Percentiles rank a stretch among this genome's conserved stretches.
These are phyloP conservation scores for Tachina fera DNA, from an alignment of 2,888 invertebrate genomes.

Conservation along the genomic window DNA sequence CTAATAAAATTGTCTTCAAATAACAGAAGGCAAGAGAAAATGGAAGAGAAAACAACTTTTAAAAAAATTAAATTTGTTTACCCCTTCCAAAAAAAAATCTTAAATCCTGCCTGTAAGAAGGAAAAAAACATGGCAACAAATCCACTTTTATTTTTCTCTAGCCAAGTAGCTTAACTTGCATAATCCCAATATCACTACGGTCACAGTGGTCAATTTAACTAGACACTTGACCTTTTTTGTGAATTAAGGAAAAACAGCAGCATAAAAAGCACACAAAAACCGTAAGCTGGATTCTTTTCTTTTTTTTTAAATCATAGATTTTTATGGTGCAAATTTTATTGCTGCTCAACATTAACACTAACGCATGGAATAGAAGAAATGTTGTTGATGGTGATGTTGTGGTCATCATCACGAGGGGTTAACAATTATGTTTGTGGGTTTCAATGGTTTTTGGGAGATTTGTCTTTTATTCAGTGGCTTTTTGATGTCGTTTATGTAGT, in stretches of 20 bases:
- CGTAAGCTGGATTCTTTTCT: conserved; percentile 21
- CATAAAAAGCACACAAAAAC: conserved; percentile 45
- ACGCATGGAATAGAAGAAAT: background rate
- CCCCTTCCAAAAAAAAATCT: conserved; percentile 3
- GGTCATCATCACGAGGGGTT: conserved; percentile 52
- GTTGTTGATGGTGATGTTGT: conserved; percentile 20
- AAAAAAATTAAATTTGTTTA: no score
- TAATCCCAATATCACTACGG: conserved; percentile 79
- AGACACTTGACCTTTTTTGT: conserved; percentile 76
- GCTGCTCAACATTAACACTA: conserved; percentile 56
- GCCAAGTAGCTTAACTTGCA: conserved; percentile 79
- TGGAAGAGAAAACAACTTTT: no score
- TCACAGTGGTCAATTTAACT: conserved; percentile 75
- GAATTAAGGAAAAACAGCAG: conserved; percentile 21
- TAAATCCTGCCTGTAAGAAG: conserved; percentile 29
- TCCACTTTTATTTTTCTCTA: conserved; percentile 51
- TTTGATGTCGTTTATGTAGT: background rate
- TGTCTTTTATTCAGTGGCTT: no score
- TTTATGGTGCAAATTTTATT: conserved; percentile 65
- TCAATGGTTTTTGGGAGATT: conserved; percentile 30
- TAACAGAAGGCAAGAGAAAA: background rate
- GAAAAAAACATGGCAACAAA: conserved; percentile 34
- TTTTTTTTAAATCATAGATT: conserved; percentile 25
- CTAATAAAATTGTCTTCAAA: conserved; percentile 20
- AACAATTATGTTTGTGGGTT: conserved; percentile 64